A percentile compares a stretch with the other conserved stretches of the same genome.
Evolutionary conservation across 2,888 invertebrate genomes (phyloP).

Genomic region (Sinhomidia bicolor): DNA sequence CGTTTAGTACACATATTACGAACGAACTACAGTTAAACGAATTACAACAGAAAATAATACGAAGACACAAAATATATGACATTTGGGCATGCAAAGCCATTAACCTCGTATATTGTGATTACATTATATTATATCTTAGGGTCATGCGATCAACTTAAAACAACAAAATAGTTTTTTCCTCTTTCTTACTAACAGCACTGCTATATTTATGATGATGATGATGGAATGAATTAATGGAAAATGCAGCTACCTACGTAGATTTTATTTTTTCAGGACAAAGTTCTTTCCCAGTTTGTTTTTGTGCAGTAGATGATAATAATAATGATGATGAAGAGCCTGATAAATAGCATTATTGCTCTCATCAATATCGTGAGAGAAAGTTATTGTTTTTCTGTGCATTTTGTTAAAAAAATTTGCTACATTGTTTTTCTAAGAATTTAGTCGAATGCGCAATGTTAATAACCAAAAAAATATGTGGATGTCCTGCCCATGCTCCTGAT

Average conservation of each 20-base stretch:
- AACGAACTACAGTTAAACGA: conserved; percentile 25
- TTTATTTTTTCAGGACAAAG: not conserved
- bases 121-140: not conserved
- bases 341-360: not conserved
- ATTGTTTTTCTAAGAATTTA: too few species aligned
- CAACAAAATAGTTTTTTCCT: not conserved
- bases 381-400: not conserved
- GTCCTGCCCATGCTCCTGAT: too few species aligned
- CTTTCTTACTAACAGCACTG: conserved; percentile 29
- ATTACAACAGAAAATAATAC: not conserved
- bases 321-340: not conserved
- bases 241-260: not conserved
- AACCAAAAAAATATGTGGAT: too few species aligned
- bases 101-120: conserved; percentile 1
- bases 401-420: too few species aligned
- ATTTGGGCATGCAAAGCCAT: conserved; percentile 54
- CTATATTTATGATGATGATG: not conserved
- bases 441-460: too few species aligned
- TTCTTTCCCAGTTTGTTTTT: not conserved
- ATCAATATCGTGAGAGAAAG: not conserved
- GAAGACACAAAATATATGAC: conserved; percentile 47
- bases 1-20: not conserved
- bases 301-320: not conserved
- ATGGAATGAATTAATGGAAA: conserved; percentile 31
- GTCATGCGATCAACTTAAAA: not conserved